These are phyloP conservation scores for Azorinus chamasolen DNA, from an alignment of 2,888 invertebrate genomes.

Conservation along the genomic window DNA sequence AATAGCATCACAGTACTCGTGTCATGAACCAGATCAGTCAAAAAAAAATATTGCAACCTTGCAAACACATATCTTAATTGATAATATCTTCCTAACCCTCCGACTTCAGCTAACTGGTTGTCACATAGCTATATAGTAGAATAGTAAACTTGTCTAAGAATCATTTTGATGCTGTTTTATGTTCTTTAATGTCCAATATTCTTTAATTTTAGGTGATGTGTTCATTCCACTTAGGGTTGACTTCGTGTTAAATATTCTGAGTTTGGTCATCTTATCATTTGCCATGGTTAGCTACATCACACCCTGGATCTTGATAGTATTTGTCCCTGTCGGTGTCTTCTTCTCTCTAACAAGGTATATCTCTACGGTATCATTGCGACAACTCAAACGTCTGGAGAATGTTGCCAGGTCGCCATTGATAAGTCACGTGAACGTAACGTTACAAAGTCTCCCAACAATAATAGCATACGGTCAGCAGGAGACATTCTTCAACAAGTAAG, in stretches of 20 bases:
- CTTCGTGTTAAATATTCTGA: slow-evolving; percentile 49
- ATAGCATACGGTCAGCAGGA: slow-evolving; percentile 89
- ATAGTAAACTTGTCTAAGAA: too few relatives aligned
- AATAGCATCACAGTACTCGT: too few relatives aligned
- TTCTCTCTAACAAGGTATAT: slow-evolving; percentile 84
- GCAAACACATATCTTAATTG: too few relatives aligned
- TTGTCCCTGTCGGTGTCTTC: slow-evolving; percentile 81
- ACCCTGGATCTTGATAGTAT: slow-evolving; percentile 66
- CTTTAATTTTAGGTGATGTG: slow-evolving; percentile 74
- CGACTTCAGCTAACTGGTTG: too few relatives aligned
- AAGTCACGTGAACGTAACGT: slow-evolving; percentile 88
- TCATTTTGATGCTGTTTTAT: too few relatives aligned
- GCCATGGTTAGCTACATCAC: slow-evolving; percentile 46
- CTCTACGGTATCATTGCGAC: slow-evolving; percentile 83
- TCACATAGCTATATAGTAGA: too few relatives aligned
- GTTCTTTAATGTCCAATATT: too few relatives aligned
- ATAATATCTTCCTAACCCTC: too few relatives aligned
- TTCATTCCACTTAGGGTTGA: slow-evolving; percentile 66
- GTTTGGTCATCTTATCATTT: slow-evolving; percentile 54
- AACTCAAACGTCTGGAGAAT: slow-evolving; percentile 87
- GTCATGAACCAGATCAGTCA: too few relatives aligned
- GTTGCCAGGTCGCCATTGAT: slow-evolving; percentile 88
- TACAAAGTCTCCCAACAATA: slow-evolving; percentile 89
- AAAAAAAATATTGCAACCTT: too few relatives aligned
- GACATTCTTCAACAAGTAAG: slow-evolving; percentile 87